Conservation (phyloP, 2,888 invertebrate genomes). For the Trisateles emortualis region DNA sequence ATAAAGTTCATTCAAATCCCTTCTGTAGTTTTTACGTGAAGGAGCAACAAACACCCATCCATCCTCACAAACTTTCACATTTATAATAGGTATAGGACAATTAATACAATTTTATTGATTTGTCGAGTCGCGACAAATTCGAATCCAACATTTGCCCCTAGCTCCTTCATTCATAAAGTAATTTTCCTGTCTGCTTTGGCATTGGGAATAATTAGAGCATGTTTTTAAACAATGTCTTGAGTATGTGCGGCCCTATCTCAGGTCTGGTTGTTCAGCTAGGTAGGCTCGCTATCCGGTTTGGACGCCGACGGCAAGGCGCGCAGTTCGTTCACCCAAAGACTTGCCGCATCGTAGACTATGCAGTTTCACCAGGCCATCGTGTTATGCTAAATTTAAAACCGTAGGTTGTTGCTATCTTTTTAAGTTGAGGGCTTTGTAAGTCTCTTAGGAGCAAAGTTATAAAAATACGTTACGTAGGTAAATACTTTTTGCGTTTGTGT, state of each 20-base stretch:
- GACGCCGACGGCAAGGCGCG: conserved; percentile 60
- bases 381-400: conserved; percentile 57
- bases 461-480: too few species aligned
- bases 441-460: neutral
- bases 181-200: neutral
- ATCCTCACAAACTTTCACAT: too few species aligned
- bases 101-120: too few species aligned
- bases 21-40: too few species aligned
- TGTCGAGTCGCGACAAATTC: too few species aligned
- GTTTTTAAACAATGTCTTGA: conserved; percentile 54
- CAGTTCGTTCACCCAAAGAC: conserved; percentile 80
- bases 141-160: too few species aligned
- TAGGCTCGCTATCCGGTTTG: conserved; percentile 82
- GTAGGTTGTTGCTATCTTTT: conserved; percentile 28
- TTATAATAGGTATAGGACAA: too few species aligned
- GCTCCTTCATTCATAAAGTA: conserved; percentile 5
- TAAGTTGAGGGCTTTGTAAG: conserved; percentile 12
- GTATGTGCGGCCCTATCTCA: conserved; percentile 49
- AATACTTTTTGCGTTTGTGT: too few species aligned
- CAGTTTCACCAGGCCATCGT: conserved; percentile 72
- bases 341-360: conserved; percentile 70
- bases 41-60: too few species aligned
- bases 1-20: too few species aligned
- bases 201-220: conserved; percentile 54
- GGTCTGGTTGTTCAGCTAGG: conserved; percentile 63